Conservation (phyloP, 64 coral and sea anemone genomes). For the Hydrozoanthus tunicans region DNA sequence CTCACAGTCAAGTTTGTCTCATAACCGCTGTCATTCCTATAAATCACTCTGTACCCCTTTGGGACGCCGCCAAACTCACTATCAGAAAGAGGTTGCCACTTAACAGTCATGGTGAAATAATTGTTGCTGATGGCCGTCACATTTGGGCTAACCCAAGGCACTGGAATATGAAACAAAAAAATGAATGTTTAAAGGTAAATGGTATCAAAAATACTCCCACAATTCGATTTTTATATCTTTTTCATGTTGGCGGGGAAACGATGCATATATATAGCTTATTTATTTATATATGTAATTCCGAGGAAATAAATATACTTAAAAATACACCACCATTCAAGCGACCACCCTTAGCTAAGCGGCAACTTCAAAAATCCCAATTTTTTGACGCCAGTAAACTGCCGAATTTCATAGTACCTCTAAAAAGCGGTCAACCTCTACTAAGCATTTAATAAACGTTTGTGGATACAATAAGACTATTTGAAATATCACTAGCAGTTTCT, state of each 20-base stretch:
- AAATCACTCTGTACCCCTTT: conserved; percentile 28
- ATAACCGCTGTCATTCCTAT: background rate
- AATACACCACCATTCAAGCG: too few relatives aligned
- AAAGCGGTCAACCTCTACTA: too few relatives aligned
- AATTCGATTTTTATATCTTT: too few relatives aligned
- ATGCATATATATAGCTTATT: background rate
- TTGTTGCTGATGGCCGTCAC: background rate
- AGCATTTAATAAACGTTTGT: too few relatives aligned
- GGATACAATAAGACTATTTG: too few relatives aligned
- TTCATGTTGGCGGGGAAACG: background rate
- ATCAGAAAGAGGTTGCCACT: conserved; percentile 5
- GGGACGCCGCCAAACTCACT: conserved; percentile 23
- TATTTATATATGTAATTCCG: too few relatives aligned
- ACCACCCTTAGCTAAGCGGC: too few relatives aligned
- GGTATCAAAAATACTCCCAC: background rate
- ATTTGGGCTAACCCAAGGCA: conserved; percentile 17
- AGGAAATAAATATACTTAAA: too few relatives aligned
- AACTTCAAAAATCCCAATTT: too few relatives aligned
- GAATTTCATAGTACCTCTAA: too few relatives aligned
- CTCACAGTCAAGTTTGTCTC: background rate
- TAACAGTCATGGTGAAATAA: background rate
- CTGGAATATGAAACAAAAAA: background rate
- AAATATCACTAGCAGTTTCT: too few relatives aligned
- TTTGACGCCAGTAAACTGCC: too few relatives aligned
- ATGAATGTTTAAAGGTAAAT: background rate